Conservation (phyloP, 2,797 vertebrate genomes). For the Crenuchus spilurus region DNA sequence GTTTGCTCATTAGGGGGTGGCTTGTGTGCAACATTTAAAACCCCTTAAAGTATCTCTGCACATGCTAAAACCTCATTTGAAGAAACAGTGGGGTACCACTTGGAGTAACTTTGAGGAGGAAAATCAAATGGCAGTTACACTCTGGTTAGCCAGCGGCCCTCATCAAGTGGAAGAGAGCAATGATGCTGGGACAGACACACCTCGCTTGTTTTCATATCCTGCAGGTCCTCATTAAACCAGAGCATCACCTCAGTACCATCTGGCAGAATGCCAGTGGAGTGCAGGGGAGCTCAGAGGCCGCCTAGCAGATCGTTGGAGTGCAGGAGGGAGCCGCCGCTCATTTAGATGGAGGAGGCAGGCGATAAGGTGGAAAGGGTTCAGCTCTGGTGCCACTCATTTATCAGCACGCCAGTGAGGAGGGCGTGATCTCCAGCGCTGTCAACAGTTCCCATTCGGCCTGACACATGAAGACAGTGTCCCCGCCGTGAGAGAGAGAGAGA, state of each 20-base stretch:
- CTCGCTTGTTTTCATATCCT: slow-evolving; percentile 49
- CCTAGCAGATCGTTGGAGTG: slow-evolving; percentile 51
- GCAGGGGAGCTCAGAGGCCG: slow-evolving; percentile 24
- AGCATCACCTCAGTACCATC: slow-evolving; percentile 40
- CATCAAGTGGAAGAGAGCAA: slow-evolving; percentile 12
- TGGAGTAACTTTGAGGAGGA: neutral
- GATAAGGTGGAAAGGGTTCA: slow-evolving; percentile 42
- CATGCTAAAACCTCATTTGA: neutral
- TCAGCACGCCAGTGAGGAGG: slow-evolving; percentile 17
- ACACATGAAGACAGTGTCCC: slow-evolving; percentile 36
- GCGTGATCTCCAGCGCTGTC: slow-evolving; percentile 36
- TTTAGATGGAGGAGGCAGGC: slow-evolving; percentile 31
- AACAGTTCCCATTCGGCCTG: slow-evolving; percentile 25
- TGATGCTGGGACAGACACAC: slow-evolving; percentile 17
- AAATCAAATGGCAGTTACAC: slow-evolving; percentile 30
- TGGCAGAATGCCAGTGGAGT: slow-evolving; percentile 44
- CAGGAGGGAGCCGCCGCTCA: slow-evolving; percentile 40
- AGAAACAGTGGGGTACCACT: neutral
- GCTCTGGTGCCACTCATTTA: slow-evolving; percentile 44
- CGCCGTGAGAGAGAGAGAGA: slow-evolving; percentile 25
- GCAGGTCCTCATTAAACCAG: slow-evolving; percentile 53
- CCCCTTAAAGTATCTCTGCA: neutral
- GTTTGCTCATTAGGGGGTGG: neutral
- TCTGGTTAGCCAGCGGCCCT: neutral
- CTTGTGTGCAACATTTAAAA: neutral